Base-by-base conservation (phyloP, 2,888 invertebrate species). In the Drosophila hamatofila region DNA sequence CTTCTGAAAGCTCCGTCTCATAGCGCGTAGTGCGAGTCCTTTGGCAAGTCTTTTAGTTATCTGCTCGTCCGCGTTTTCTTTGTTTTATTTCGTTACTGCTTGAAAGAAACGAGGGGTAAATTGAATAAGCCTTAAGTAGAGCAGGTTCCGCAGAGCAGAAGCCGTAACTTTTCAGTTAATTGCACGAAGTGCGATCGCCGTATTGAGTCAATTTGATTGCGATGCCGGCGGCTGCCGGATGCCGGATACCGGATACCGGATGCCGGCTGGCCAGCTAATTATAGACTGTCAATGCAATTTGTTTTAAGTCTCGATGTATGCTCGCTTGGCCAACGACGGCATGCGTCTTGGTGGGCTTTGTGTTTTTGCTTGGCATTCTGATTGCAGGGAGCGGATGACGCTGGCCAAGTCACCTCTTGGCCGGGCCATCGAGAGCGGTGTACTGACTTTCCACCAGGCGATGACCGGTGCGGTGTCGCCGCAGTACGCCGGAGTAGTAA, bases 401-500 rank as follows among this genome's bases (percentile, higher is more conserved):
- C 64, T 89, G 69, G 88, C 83, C 23, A 92, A 91, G 68, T 92
- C 92, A 30, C 91, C 92, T 14, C 30, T 67, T 3, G 73, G 73
- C 0, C 60, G 73, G 59, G 67, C 80, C 66, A 66, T 83, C 41
- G 87, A 82, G 39, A 85, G 88, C 60, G 90, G 92, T 27, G 92
- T 92, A 21, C 78, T 93, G 44, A 92, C 92, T 44, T 91, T 93
- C 66, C 92, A 92, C 65, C 92, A 93, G 63, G 92, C 91, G 18
- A 92, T 92, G 87, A 91, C 91, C 33, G 92, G 92, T 5, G 93
- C 92, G 7, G 92, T 92, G 14, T 92, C 92, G 12, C 93, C 92
- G 1, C 92, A 92, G 33, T 91, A 91, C 54, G 78, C 52, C 2
- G 52, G 27, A 2, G 23, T 21, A 14, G 27, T n/a, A 1, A 14